Conservation (phyloP, 2,888 invertebrate species). For the Aradus depressus region DNA sequence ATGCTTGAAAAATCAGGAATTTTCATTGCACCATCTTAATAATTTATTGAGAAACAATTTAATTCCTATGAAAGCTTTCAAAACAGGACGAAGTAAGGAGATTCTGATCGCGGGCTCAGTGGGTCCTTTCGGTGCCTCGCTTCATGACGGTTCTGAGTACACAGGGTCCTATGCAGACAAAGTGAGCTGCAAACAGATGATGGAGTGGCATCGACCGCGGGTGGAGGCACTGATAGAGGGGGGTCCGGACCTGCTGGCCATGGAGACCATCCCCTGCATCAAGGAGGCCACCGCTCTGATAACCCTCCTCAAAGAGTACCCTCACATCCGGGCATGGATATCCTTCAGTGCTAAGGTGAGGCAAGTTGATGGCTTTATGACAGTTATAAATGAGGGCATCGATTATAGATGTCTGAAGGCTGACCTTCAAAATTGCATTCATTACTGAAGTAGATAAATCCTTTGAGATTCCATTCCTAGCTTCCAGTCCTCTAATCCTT, state of each 20-base stretch:
- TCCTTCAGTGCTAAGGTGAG: conserved; percentile 74
- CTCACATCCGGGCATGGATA: conserved; percentile 73
- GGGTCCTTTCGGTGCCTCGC: conserved; percentile 83
- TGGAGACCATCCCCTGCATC: conserved; percentile 85
- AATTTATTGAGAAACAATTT: no score
- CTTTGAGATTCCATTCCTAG: no score
- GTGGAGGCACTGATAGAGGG: conserved; percentile 65
- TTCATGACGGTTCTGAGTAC: conserved; percentile 88
- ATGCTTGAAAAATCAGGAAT: no score
- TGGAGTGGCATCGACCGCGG: conserved; percentile 74
- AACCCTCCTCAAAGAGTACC: conserved; percentile 66
- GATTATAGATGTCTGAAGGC: neutral
- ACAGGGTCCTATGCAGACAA: conserved; percentile 67
- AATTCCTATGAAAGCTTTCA: neutral
- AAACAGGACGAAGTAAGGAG: conserved; percentile 14
- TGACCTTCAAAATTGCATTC: neutral
- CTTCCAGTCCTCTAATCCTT: no score
- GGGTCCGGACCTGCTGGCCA: conserved; percentile 73
- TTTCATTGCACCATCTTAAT: no score
- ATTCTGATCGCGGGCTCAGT: conserved; percentile 70
- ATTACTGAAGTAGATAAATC: neutral
- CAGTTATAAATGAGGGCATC: neutral
- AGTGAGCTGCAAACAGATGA: conserved; percentile 51
- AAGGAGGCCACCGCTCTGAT: conserved; percentile 73
- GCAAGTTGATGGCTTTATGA: neutral